Conservation (phyloP, 2,888 invertebrate species). For the Ditylenchus weischeri region DNA sequence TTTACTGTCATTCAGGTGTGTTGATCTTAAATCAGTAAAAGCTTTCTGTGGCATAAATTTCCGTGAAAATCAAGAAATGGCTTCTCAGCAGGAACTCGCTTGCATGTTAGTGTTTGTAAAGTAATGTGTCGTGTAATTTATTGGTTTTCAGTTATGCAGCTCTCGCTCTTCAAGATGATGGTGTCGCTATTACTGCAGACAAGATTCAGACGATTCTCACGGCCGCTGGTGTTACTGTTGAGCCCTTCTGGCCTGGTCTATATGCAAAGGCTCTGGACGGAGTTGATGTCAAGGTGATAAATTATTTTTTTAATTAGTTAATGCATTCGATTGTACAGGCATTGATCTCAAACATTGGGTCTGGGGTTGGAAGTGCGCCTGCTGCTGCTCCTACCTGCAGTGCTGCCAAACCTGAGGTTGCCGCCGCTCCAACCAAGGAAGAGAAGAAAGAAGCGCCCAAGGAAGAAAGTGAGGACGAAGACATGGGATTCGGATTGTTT, state of each 20-base stretch:
- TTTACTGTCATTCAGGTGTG: constrained; percentile 30
- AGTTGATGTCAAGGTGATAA: constrained; percentile 74
- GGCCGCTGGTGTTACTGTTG: constrained; percentile 90
- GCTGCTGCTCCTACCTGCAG: constrained; percentile 61
- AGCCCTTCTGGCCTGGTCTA: constrained; percentile 99
- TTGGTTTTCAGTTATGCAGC: no score
- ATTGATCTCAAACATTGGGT: constrained; percentile 56
- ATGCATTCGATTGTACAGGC: constrained; percentile 42
- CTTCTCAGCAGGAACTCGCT: no score
- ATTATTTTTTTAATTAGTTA: not conserved
- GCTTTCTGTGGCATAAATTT: constrained; percentile 26
- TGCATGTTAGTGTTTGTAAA: no score
- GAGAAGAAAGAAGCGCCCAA: constrained; percentile 29
- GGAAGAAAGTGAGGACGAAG: no score
- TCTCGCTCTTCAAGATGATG: no score
- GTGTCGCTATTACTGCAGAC: constrained; percentile 93
- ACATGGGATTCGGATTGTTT: constrained; percentile 30
- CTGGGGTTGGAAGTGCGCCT: constrained; percentile 78
- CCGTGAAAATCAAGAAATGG: constrained; percentile 59
- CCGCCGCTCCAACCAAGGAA: constrained; percentile 53
- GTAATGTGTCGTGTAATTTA: no score
- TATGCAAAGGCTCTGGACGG: no score
- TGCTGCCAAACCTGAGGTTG: constrained; percentile 53
- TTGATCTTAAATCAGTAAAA: constrained; percentile 56
- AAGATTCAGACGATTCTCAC: constrained; percentile 94